phyloP scores from a whole-genome alignment of 1,140 invertebrate species.

The Kradibia gibbosae region DNA sequence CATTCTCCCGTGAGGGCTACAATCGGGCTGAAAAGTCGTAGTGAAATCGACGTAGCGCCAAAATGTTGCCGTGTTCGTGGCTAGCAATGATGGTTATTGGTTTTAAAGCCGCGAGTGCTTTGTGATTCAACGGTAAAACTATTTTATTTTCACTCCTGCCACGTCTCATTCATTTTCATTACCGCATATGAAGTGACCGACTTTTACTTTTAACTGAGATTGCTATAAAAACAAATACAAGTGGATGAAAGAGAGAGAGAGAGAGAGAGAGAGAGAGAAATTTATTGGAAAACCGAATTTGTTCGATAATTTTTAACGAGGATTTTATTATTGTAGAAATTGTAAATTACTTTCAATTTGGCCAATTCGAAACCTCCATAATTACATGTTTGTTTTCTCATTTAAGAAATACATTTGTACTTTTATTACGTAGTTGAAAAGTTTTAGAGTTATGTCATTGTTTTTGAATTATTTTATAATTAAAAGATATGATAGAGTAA shows the following conservation, averaged over 20 bases:
- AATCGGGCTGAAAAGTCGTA: slow-evolving; percentile 28
- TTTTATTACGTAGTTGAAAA: background rate
- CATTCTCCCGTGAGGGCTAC: slow-evolving; percentile 27
- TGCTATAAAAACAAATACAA: background rate
- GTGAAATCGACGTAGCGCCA: background rate
- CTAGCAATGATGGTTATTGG: slow-evolving; percentile 45
- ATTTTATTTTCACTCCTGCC: background rate
- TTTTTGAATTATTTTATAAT: background rate
- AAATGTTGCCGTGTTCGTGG: background rate
- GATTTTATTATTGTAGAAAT: too few species aligned
- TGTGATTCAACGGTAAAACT: background rate
- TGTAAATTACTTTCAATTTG: slow-evolving; percentile 5
- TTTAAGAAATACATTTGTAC: background rate
- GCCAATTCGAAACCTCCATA: background rate
- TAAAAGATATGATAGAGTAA: background rate
- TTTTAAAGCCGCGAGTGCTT: slow-evolving; percentile 41
- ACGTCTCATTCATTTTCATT: slow-evolving; percentile 4
- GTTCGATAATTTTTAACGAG: slow-evolving; percentile 41
- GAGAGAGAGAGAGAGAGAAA: background rate
- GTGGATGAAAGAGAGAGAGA: background rate
- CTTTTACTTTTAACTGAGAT: background rate
- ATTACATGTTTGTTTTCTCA: background rate
- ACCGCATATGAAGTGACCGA: background rate
- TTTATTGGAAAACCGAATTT: background rate
- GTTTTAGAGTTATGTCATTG: background rate